A percentile compares a stretch with the other conserved stretches of the same genome.
phyloP scores from a whole-genome alignment of 2,888 invertebrate species.

The Drosophila bunnanda region DNA sequence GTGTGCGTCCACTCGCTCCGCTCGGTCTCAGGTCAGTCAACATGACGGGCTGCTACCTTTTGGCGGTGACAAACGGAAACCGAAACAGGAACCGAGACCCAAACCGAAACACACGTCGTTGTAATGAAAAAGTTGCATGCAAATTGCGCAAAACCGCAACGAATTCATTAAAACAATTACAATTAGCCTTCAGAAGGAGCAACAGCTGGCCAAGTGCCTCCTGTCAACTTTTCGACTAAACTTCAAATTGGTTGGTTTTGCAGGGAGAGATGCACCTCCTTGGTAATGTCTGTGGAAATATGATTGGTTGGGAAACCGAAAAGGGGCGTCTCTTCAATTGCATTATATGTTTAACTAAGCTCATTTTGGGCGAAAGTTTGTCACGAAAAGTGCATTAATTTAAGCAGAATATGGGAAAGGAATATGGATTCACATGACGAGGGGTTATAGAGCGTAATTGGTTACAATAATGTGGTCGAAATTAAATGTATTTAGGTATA shows the following conservation, averaged over 20 bases:
- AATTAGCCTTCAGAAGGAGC: constrained; percentile 62
- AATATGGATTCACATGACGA: constrained; percentile 2
- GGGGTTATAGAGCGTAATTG: constrained; percentile 11
- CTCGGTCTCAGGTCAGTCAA: constrained; percentile 38
- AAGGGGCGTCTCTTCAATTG: constrained; percentile 32
- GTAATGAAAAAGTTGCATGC: constrained; percentile 76
- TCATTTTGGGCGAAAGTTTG: constrained; percentile 19
- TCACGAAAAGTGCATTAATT: constrained; percentile 45
- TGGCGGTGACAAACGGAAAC: constrained; percentile 75
- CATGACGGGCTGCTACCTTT: constrained; percentile 45
- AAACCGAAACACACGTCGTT: constrained; percentile 9
- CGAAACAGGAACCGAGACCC: constrained; percentile 25
- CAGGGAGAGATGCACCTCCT: constrained; percentile 1
- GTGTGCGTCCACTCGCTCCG: constrained; percentile 49
- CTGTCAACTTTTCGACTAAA: constrained; percentile 47
- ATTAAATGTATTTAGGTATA: background rate
- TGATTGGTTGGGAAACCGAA: constrained; percentile 25
- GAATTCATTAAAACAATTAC: constrained; percentile 80
- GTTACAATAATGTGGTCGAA: background rate
- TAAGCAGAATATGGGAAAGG: background rate
- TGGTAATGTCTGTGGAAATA: constrained; percentile 9
- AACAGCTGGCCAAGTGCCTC: constrained; percentile 45
- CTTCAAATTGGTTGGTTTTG: constrained; percentile 39
- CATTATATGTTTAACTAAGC: constrained; percentile 35
- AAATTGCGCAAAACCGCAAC: constrained; percentile 80